A percentile compares a stretch with the other conserved stretches of the same genome.
Conservation (phyloP, 2,797 vertebrate genomes). For the Danio aesculapii region DNA sequence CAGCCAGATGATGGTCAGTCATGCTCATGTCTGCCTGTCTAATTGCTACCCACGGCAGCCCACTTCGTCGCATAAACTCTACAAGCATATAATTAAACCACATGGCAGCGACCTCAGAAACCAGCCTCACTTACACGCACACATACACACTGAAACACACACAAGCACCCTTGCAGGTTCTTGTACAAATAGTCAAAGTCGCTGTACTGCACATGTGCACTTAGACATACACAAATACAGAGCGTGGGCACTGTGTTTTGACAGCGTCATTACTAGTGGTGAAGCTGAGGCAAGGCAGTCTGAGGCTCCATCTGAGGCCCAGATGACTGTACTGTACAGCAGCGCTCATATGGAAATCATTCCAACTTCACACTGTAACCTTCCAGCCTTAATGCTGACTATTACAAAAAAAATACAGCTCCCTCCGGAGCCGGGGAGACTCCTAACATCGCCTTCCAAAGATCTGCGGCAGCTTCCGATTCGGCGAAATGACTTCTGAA, state of each 20-base stretch:
- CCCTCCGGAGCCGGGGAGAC: conserved; percentile 4
- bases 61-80: conserved; percentile 71
- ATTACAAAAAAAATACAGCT: conserved; percentile 36
- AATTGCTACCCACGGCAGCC: conserved; percentile 60
- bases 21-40: conserved; percentile 44
- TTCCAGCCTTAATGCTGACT: conserved; percentile 36
- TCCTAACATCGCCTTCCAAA: conserved; percentile 32
- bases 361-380: conserved; percentile 32
- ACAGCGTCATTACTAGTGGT: conserved; percentile 40
- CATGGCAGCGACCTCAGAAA: conserved; percentile 78
- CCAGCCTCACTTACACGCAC: conserved; percentile 56
- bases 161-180: conserved; percentile 35
- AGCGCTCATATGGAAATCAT: conserved; percentile 46
- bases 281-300: conserved; percentile 9
- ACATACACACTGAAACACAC: conserved; percentile 26
- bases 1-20: conserved; percentile 27
- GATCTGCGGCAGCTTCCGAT: conserved; percentile 33
- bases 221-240: conserved; percentile 31
- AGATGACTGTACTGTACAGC: conserved; percentile 41
- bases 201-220: conserved; percentile 42
- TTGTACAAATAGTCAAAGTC: conserved; percentile 47
- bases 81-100: conserved; percentile 80
- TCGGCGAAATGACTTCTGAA: conserved; percentile 20
- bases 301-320: conserved; percentile 33
- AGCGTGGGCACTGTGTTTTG: conserved; percentile 41